Percentiles rank a stretch among this genome's conserved stretches.
phyloP scores from a whole-genome alignment of 2,888 invertebrate genomes.

The Tuberolachnus salignus region DNA sequence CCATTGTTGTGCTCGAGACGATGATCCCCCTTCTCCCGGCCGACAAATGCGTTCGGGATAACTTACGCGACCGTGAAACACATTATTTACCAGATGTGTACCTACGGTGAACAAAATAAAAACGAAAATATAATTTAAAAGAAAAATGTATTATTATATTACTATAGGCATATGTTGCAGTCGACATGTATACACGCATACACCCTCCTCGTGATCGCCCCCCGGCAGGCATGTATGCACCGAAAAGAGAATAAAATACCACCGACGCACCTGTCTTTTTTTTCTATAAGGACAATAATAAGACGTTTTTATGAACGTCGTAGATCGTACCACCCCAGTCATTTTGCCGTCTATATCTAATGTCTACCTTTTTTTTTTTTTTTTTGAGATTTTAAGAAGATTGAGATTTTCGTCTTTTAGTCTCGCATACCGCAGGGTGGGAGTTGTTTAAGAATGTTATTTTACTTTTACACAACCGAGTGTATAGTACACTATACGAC shows the following conservation, averaged over 20 bases:
- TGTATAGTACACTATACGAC: too few species aligned
- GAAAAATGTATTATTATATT: conserved; percentile 25
- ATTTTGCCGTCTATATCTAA: not conserved
- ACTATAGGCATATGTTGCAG: not conserved
- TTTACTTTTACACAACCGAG: too few species aligned
- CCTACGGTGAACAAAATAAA: not conserved
- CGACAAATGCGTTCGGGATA: conserved; percentile 5
- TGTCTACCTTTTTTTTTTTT: not conserved
- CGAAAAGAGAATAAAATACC: conserved; percentile 7
- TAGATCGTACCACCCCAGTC: conserved; percentile 10
- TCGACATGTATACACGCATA: not conserved
- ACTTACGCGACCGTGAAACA: conserved; percentile 39
- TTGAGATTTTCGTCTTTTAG: too few species aligned
- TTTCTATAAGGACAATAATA: conserved; percentile 17
- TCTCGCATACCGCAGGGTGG: too few species aligned
- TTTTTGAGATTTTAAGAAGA: too few species aligned
- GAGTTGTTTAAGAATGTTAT: too few species aligned
- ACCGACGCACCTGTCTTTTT: conserved; percentile 34
- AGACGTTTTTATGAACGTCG: conserved; percentile 15
- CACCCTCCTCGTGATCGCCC: conserved; percentile 4
- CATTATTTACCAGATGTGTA: conserved; percentile 46
- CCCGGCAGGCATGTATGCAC: not conserved
- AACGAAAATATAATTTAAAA: conserved; percentile 32
- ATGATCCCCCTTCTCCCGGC: too few species aligned
- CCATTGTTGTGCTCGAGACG: conserved; percentile 25